Percentiles rank a stretch among this genome's conserved stretches.
Evolutionary conservation across 1,140 invertebrate species (phyloP).

Genomic region (Euglossa dilemma): DNA sequence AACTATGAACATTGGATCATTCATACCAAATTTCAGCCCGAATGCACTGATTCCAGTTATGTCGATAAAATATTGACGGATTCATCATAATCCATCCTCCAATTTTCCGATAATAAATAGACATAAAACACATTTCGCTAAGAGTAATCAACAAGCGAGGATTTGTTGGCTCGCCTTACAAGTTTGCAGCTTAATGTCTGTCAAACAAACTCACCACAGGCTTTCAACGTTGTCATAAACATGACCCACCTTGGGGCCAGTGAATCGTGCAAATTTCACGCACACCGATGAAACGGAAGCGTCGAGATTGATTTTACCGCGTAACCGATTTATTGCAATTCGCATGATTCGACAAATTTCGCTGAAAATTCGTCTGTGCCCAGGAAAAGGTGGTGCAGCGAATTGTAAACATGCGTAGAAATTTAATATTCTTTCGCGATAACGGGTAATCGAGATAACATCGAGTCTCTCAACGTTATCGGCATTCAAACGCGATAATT

Average conservation of each 20-base stretch:
- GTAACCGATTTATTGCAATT: background rate
- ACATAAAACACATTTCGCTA: background rate
- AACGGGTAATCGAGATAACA: no score
- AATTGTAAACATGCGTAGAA: background rate
- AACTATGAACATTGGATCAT: no score
- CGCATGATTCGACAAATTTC: background rate
- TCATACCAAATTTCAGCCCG: no score
- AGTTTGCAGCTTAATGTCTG: background rate
- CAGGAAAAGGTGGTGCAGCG: no score
- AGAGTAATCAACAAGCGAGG: no score
- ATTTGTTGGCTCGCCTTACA: background rate
- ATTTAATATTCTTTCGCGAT: background rate
- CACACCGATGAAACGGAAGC: background rate
- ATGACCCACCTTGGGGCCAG: background rate
- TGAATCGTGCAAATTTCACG: slow-evolving; percentile 25
- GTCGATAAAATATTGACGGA: no score
- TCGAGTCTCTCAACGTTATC: no score
- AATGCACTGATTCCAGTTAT: no score
- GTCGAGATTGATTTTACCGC: background rate
- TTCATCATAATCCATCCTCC: no score
- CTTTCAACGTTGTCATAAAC: background rate
- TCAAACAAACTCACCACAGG: background rate
- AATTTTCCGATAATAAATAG: background rate
- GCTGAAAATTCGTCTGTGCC: background rate
- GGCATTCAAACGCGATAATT: no score